phyloP scores from a whole-genome alignment of 2,797 vertebrate species.

The Eospalax fontanierii region DNA sequence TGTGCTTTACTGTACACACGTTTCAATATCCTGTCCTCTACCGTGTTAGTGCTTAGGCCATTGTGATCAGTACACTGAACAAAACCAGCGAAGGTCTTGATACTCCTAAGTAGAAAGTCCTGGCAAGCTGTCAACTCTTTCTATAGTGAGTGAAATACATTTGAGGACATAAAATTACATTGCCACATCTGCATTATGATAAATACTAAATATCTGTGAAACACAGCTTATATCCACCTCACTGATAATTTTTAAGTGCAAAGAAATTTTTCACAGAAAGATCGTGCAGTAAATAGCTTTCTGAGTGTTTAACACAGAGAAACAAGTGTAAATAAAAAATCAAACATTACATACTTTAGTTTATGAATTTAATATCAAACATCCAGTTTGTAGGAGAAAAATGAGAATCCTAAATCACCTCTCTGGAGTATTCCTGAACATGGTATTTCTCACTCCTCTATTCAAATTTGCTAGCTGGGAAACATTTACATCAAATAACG shows the following conservation, averaged over 20 bases:
- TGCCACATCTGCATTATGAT: constrained; percentile 16
- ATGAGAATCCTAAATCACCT: neutral
- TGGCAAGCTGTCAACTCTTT: constrained; percentile 63
- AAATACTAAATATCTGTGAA: constrained; percentile 54
- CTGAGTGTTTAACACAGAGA: neutral
- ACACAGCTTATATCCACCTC: constrained; percentile 50
- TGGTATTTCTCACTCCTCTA: neutral
- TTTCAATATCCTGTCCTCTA: neutral
- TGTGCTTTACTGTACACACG: neutral
- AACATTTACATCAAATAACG: neutral
- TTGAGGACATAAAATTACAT: constrained; percentile 52
- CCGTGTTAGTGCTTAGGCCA: neutral
- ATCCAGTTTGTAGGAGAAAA: neutral
- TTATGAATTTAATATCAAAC: neutral
- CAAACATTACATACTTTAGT: neutral
- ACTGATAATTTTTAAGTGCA: neutral
- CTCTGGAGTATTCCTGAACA: neutral
- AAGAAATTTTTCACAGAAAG: neutral
- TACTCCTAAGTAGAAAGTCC: constrained; percentile 62
- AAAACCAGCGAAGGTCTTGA: neutral
- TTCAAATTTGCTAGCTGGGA: neutral
- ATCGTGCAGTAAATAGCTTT: neutral
- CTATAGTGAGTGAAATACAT: neutral
- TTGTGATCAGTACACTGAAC: constrained; percentile 52
- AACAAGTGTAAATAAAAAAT: neutral